These are phyloP conservation scores for Furnarius figulus DNA, from an alignment of 2,113 vertebrate species.

Conservation along the genomic window DNA sequence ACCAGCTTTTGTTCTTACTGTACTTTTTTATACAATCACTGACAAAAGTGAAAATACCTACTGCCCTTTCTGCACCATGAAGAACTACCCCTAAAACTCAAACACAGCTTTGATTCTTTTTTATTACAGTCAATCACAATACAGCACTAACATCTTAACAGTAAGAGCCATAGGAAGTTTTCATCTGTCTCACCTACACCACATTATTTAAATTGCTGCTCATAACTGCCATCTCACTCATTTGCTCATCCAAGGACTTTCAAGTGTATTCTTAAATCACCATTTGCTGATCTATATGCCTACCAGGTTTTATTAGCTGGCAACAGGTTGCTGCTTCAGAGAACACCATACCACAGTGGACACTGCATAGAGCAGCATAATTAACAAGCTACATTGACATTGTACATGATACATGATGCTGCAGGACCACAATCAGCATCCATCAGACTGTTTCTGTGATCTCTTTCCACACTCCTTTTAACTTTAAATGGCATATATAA, in stretches of 20 bases:
- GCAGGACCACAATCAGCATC: background rate
- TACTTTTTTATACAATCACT: background rate
- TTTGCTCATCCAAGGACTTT: constrained; percentile 24
- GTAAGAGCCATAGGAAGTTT: background rate
- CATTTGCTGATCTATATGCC: constrained; percentile 13
- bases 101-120: background rate
- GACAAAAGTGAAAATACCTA: background rate
- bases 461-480: background rate
- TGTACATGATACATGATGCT: background rate
- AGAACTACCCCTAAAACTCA: background rate
- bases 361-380: background rate
- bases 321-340: background rate
- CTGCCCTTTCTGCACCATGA: background rate
- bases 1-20: background rate
- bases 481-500: background rate
- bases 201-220: background rate
- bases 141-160: background rate
- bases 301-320: constrained; percentile 9
- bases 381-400: background rate
- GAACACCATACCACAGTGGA: background rate
- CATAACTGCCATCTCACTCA: background rate
- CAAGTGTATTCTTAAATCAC: constrained; percentile 15
- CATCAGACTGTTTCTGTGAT: background rate
- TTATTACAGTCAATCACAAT: background rate
- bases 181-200: background rate